Evolutionary conservation across 2,797 vertebrate species (phyloP).

Genomic region (Babyrousa celebensis): DNA sequence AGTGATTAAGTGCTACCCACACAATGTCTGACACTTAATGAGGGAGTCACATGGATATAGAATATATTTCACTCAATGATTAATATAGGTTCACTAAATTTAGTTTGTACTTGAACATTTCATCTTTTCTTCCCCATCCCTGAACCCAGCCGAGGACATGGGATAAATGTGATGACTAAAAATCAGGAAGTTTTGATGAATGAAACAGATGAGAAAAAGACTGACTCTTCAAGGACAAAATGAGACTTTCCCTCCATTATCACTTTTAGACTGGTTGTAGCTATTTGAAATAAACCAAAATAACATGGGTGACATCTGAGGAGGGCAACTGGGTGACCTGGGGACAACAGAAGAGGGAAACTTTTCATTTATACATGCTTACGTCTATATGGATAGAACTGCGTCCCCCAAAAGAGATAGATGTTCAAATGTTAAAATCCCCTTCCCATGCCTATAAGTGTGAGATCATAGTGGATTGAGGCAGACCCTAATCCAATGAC

Average conservation of each 20-base stretch:
- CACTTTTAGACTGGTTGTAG: background rate
- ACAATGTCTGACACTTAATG: slow-evolving; percentile 69
- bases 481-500: background rate
- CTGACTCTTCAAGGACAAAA: slow-evolving; percentile 33
- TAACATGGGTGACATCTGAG: slow-evolving; percentile 11
- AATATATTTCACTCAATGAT: slow-evolving; percentile 69
- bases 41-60: slow-evolving; percentile 22
- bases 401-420: background rate
- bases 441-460: background rate
- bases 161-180: slow-evolving; percentile 64
- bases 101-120: slow-evolving; percentile 77
- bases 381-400: background rate
- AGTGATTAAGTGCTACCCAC: slow-evolving; percentile 67
- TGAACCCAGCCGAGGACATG: slow-evolving; percentile 59
- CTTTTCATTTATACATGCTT: slow-evolving; percentile 11
- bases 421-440: background rate
- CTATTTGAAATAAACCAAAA: slow-evolving; percentile 63
- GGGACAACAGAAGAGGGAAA: background rate
- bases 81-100: slow-evolving; percentile 78
- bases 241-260: background rate
- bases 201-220: slow-evolving; percentile 66
- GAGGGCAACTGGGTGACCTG: background rate
- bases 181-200: slow-evolving; percentile 68
- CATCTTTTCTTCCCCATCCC: background rate
- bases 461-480: background rate